Evolutionary conservation across 1,140 invertebrate genomes (phyloP), one percentile per base, ranked within the genome.

Genomic region (Samia ricini): DNA sequence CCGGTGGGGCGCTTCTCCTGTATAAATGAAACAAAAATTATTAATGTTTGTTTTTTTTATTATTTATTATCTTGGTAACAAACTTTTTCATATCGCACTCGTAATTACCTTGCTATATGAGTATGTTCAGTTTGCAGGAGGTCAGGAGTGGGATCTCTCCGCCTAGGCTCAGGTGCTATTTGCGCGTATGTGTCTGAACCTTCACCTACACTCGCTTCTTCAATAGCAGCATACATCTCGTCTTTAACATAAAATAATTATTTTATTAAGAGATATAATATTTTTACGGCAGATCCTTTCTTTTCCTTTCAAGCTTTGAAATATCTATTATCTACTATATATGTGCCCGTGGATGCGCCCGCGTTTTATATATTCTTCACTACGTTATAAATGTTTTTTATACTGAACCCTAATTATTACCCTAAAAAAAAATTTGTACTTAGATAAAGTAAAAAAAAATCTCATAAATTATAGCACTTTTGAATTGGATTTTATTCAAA

Each of bases 171-270:
- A 90, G 95, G 95, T 63, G 95, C 94, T 70, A 97, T 97, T 86
- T 96, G 95, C 50, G 96, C 96, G 87, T 97, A 97, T 3, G 96
- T 97, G 82, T 96, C 96, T 62, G 95, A 96, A n/a, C 95, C 96
- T 74, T 95, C 82, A 49, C 84, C 85, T 23, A 77, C 82, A 70
- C 93, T 94, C 52, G 94, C 95, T 76, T 97, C 96, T 68, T 96
- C 95, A 61, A 97, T 97, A 3, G 96, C 96, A 1, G 96, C 96
- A 85, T 98, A 97, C 91, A 96, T 96, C 89, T 98, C 96, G 85
- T 97, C 96, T 95, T 76, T 75, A 71, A 72, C 24, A 19, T 7
- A 15, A 42, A 42, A 42, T 42, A 0, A 52, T 21, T 12, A 52
- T 23, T 22, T n/a, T n/a, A n/a, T n/a, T n/a, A n/a, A n/a, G n/a